These are phyloP conservation scores for Acanthopleura granulata DNA, from an alignment of 2,888 invertebrate genomes.

Conservation along the genomic window DNA sequence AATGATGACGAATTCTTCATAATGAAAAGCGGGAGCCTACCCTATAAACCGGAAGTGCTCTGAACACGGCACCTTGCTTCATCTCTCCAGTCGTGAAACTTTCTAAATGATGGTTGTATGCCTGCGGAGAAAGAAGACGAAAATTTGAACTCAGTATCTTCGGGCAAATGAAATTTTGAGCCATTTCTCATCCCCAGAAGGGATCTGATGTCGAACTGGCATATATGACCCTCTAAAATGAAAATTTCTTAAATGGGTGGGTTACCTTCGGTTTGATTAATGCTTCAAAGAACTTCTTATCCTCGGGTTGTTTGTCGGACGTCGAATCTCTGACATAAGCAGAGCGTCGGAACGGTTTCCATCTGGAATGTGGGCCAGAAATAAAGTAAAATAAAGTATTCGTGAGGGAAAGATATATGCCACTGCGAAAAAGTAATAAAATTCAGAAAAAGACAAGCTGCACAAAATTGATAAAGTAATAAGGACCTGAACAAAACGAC, in stretches of 20 bases:
- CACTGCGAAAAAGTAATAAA: no score
- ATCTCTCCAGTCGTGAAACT: slow-evolving; percentile 61
- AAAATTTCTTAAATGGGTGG: not conserved
- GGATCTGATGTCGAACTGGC: no score
- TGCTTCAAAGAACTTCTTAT: slow-evolving; percentile 66
- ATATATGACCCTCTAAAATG: no score
- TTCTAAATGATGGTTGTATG: slow-evolving; percentile 61
- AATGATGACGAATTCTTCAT: no score
- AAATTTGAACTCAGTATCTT: not conserved
- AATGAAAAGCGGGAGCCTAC: slow-evolving; percentile 36
- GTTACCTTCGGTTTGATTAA: slow-evolving; percentile 64
- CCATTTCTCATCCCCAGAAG: no score
- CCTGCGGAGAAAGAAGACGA: slow-evolving; percentile 40
- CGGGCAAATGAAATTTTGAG: not conserved
- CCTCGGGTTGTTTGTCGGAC: slow-evolving; percentile 48
- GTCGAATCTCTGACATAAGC: slow-evolving; percentile 46
- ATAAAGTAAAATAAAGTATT: not conserved
- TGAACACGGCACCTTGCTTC: slow-evolving; percentile 63
- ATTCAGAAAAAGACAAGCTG: no score
- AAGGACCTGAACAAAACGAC: no score
- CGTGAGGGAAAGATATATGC: no score
- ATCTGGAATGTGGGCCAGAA: slow-evolving; percentile 40
- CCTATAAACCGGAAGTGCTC: slow-evolving; percentile 65
- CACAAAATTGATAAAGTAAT: no score
- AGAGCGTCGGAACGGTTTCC: slow-evolving; percentile 63